Percentiles rank a stretch among this genome's conserved stretches.
phyloP scores from a whole-genome alignment of 2,113 vertebrate genomes.

The Petrocephalus zakoni region DNA sequence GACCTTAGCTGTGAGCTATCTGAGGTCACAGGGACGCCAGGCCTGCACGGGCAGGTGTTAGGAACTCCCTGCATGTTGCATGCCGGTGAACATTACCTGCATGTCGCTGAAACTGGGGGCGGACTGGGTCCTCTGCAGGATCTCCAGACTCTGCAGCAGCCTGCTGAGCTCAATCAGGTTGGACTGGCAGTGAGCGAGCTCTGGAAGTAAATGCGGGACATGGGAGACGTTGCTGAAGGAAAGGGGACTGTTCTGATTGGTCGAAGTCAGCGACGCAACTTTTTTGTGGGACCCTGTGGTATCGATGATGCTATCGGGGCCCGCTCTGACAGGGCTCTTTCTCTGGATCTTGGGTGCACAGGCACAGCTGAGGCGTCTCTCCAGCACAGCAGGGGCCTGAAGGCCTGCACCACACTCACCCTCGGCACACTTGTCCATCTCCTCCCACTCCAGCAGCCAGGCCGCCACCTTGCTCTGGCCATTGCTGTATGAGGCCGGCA shows the following conservation, averaged over 20 bases:
- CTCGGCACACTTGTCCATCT: conserved; percentile 97
- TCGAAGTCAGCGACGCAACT: background rate
- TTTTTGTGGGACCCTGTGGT: background rate
- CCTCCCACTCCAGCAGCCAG: conserved; percentile 94
- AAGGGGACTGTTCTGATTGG: background rate
- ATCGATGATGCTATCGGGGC: too few species aligned
- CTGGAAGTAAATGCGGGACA: conserved; percentile 58
- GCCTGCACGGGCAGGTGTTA: background rate
- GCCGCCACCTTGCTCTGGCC: conserved; percentile 93
- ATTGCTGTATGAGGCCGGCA: conserved; percentile 84
- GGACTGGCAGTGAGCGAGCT: conserved; percentile 90
- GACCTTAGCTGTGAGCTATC: background rate
- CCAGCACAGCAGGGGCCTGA: background rate
- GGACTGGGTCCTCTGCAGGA: conserved; percentile 95
- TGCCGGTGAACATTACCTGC: conserved; percentile 59
- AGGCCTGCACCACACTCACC: conserved; percentile 57
- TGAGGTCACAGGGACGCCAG: background rate
- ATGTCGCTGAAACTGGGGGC: conserved; percentile 94
- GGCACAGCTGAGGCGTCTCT: background rate
- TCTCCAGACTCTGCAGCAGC: conserved; percentile 93
- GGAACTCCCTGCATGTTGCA: background rate
- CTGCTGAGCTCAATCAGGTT: conserved; percentile 91
- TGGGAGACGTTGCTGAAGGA: background rate
- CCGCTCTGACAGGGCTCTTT: background rate
- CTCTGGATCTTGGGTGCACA: background rate